Evolutionary conservation across 2,113 vertebrate species (phyloP).

Genomic region (Gadus chalcogrammus): DNA sequence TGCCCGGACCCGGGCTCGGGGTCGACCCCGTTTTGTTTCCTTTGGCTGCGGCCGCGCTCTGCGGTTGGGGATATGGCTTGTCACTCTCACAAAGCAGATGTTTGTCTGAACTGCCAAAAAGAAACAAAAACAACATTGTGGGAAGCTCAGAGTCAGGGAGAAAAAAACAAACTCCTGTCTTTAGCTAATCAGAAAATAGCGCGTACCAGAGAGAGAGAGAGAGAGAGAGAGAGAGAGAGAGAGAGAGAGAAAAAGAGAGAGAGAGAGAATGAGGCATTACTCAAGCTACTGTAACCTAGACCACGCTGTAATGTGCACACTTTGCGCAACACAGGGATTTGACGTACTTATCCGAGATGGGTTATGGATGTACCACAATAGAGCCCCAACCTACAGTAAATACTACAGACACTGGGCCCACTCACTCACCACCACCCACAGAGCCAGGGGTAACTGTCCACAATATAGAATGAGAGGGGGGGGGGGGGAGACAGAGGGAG

Average conservation of each 20-base stretch:
- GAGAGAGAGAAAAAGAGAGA: too few species aligned
- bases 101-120: constrained; percentile 97
- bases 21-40: constrained; percentile 93
- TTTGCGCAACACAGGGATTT: background rate
- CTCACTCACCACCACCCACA: background rate
- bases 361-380: constrained; percentile 2
- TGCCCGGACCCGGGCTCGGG: constrained; percentile 89
- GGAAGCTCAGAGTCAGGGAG: constrained; percentile 66
- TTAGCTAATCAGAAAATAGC: constrained; percentile 69
- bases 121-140: constrained; percentile 99
- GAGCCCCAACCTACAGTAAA: background rate
- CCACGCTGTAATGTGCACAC: too few species aligned
- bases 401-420: background rate
- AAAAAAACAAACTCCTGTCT: constrained; percentile 56
- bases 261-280: too few species aligned
- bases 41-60: constrained; percentile 88
- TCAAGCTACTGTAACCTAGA: too few species aligned
- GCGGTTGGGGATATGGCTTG: constrained; percentile 94
- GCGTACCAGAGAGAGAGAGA: too few species aligned
- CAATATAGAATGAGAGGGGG: constrained; percentile 72
- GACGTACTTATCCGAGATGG: constrained; percentile 10
- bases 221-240: too few species aligned
- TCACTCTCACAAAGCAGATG: constrained; percentile 96
- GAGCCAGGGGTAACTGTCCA: constrained; percentile 1
- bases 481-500: constrained; percentile 62